Evolutionary conservation across 2,113 vertebrate genomes (phyloP).

Genomic region (Chrysochloris asiatica): DNA sequence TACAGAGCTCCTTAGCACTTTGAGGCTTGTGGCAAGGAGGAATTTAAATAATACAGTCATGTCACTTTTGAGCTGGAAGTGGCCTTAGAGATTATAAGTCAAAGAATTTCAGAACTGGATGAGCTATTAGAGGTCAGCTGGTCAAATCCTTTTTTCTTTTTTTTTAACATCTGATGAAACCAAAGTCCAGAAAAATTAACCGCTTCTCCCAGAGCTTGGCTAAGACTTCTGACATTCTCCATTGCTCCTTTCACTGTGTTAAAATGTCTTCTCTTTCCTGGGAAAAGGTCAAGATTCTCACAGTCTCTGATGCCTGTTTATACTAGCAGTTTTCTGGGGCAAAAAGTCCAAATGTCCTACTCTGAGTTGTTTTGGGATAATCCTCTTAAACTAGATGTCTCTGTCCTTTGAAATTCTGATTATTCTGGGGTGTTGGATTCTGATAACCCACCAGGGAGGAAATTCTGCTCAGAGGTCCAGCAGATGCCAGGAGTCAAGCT

Average conservation of each 20-base stretch:
- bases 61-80: neutral
- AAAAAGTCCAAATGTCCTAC: constrained; percentile 8
- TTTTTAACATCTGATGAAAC: neutral
- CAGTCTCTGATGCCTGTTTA: constrained; percentile 18
- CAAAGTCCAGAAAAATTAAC: neutral
- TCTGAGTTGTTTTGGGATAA: constrained; percentile 57
- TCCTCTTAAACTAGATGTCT: constrained; percentile 63
- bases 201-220: neutral
- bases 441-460: constrained; percentile 63
- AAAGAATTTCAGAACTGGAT: constrained; percentile 33
- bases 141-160: neutral
- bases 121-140: constrained; percentile 11
- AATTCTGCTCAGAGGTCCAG: constrained; percentile 52
- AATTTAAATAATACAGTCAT: neutral
- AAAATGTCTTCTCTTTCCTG: constrained; percentile 34
- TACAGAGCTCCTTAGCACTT: neutral
- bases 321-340: neutral
- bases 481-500: constrained; percentile 49
- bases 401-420: constrained; percentile 70
- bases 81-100: constrained; percentile 13
- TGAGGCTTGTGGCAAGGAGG: neutral
- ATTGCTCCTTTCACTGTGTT: neutral
- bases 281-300: constrained; percentile 42
- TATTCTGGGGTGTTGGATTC: constrained; percentile 68
- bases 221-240: neutral